These are phyloP conservation scores for Mus spretus DNA, from an alignment of 2,797 vertebrate species.

Conservation along the genomic window DNA sequence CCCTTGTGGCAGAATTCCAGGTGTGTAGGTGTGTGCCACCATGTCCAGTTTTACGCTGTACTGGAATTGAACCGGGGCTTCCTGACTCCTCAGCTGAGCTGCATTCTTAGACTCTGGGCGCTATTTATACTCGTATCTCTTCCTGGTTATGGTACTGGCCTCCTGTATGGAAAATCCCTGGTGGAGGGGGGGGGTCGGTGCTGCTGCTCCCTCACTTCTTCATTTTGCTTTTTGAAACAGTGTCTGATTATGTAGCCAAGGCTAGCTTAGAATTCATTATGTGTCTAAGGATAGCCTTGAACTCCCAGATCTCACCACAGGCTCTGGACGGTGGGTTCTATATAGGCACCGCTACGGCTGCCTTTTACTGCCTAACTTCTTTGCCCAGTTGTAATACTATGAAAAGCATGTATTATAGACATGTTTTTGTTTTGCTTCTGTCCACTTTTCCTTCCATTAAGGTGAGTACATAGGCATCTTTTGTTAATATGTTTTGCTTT, in stretches of 20 bases:
- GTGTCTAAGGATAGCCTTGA: neutral
- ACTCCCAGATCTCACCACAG: neutral
- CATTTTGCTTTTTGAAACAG: neutral
- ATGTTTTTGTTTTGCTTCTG: neutral
- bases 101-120: neutral
- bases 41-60: neutral
- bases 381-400: neutral
- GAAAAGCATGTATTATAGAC: neutral
- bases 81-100: neutral
- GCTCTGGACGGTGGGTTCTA: neutral
- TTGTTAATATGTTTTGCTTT: slow-evolving; percentile 58
- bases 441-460: slow-evolving; percentile 25
- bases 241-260: neutral
- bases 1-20: neutral
- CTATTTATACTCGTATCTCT: neutral
- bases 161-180: neutral
- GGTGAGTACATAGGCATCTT: slow-evolving; percentile 12
- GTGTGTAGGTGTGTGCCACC: neutral
- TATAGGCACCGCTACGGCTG: neutral
- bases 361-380: neutral
- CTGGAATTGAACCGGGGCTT: neutral
- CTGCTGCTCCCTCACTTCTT: neutral
- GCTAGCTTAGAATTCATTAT: neutral
- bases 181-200: neutral
- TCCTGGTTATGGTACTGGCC: neutral